phyloP scores from a whole-genome alignment of 2,113 vertebrate genomes.

The Bufo gargarizans region DNA sequence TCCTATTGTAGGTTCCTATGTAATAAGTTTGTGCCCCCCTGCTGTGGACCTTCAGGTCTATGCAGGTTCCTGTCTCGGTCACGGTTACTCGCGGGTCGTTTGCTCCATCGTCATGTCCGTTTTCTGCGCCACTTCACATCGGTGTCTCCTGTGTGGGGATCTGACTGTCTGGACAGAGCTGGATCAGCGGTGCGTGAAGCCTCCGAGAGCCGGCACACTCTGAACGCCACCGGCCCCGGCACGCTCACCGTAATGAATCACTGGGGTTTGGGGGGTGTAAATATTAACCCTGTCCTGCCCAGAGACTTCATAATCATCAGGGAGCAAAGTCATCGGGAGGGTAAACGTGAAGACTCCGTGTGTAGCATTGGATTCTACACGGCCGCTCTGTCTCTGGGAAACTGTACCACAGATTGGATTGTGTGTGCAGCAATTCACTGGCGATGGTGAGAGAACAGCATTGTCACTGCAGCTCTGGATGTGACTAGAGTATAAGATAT shows the following conservation, averaged over 20 bases:
- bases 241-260: neutral
- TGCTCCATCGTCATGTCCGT: neutral
- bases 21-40: too few relatives aligned
- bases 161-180: neutral
- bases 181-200: constrained; percentile 33
- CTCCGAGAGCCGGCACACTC: neutral
- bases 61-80: too few relatives aligned
- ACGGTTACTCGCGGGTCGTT: neutral
- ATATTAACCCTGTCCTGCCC: neutral
- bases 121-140: constrained; percentile 10
- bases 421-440: too few relatives aligned
- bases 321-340: too few relatives aligned
- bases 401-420: too few relatives aligned
- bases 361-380: too few relatives aligned
- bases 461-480: neutral
- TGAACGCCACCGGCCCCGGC: neutral
- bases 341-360: too few relatives aligned
- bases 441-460: too few relatives aligned
- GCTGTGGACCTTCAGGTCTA: too few relatives aligned
- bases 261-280: neutral
- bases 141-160: constrained; percentile 15
- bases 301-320: neutral
- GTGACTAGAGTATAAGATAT: neutral
- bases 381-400: too few relatives aligned
- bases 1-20: too few relatives aligned